phyloP scores from a whole-genome alignment of 2,113 vertebrate genomes.

The Geococcyx californianus region DNA sequence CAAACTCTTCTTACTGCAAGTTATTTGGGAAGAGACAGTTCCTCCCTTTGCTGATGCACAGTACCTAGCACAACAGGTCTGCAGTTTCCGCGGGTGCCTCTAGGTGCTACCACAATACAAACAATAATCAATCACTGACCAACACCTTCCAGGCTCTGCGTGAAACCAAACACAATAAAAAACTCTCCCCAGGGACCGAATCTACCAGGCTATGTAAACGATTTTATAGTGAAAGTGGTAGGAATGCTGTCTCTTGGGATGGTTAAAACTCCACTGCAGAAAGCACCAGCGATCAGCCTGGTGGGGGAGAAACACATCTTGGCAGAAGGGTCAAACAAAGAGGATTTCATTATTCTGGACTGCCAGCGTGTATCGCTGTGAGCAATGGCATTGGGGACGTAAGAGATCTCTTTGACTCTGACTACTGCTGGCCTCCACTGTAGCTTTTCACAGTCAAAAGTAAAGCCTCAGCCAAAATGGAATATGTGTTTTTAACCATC shows the following conservation, averaged over 20 bases:
- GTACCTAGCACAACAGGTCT: conserved; percentile 23
- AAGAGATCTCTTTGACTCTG: neutral
- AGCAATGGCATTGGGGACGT: neutral
- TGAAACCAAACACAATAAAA: conserved; percentile 61
- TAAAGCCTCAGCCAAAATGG: neutral
- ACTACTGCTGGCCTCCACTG: neutral
- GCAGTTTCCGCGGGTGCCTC: conserved; percentile 63
- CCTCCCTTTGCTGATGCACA: neutral
- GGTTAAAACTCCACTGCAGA: neutral
- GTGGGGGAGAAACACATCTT: neutral
- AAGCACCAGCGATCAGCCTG: neutral
- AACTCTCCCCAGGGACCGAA: conserved; percentile 13
- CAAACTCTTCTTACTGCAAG: neutral
- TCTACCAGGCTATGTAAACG: conserved; percentile 38
- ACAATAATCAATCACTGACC: conserved; percentile 67
- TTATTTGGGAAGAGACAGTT: neutral
- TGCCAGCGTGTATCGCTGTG: neutral
- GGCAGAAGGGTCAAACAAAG: neutral
- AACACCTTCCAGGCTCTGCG: conserved; percentile 30
- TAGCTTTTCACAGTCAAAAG: neutral
- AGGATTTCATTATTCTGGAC: conserved; percentile 4
- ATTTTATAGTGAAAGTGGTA: conserved; percentile 48
- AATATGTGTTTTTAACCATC: neutral
- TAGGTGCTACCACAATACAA: conserved; percentile 71
- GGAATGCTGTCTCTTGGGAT: neutral